Evolutionary conservation across 92 coral and sea anemone species (phyloP).

Genomic region (Zoanthus solanderi): DNA sequence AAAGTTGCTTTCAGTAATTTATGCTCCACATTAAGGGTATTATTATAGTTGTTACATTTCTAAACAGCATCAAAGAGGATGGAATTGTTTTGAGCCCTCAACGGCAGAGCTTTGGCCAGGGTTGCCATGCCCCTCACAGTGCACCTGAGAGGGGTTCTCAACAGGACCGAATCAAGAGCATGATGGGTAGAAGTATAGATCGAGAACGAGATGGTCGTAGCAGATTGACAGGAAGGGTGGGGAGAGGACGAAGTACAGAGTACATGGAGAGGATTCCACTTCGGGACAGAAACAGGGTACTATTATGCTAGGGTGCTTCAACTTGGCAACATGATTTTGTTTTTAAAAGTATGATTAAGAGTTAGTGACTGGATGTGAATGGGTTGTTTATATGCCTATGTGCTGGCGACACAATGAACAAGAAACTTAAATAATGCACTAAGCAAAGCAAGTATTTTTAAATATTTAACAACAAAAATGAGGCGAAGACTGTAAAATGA

Average conservation of each 20-base stretch:
- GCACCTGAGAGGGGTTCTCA: slow-evolving; percentile 79
- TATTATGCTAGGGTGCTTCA: not conserved
- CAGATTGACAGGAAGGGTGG: slow-evolving; percentile 92
- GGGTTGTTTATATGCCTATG: too few relatives aligned
- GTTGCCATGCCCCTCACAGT: slow-evolving; percentile 95
- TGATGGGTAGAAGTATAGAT: slow-evolving; percentile 76
- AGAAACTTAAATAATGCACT: too few relatives aligned
- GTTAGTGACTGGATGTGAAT: too few relatives aligned
- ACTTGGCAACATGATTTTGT: too few relatives aligned
- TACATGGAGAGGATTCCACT: slow-evolving; percentile 67
- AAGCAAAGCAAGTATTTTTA: too few relatives aligned
- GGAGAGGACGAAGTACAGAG: slow-evolving; percentile 83
- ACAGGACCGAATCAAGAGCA: slow-evolving; percentile 77
- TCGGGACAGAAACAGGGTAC: slow-evolving; percentile 81
- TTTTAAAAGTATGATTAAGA: too few relatives aligned
- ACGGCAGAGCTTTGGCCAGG: slow-evolving; percentile 97
- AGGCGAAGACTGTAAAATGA: too few relatives aligned
- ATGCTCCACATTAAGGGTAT: too few relatives aligned
- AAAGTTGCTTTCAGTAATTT: too few relatives aligned
- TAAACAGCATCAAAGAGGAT: slow-evolving; percentile 74
- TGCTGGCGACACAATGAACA: too few relatives aligned
- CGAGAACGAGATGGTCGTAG: slow-evolving; percentile 91
- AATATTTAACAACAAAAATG: too few relatives aligned
- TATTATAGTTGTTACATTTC: not conserved
- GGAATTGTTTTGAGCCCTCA: slow-evolving; percentile 98